These are phyloP conservation scores for Botia kubotai DNA, from an alignment of 2,797 vertebrate genomes.

Conservation along the genomic window DNA sequence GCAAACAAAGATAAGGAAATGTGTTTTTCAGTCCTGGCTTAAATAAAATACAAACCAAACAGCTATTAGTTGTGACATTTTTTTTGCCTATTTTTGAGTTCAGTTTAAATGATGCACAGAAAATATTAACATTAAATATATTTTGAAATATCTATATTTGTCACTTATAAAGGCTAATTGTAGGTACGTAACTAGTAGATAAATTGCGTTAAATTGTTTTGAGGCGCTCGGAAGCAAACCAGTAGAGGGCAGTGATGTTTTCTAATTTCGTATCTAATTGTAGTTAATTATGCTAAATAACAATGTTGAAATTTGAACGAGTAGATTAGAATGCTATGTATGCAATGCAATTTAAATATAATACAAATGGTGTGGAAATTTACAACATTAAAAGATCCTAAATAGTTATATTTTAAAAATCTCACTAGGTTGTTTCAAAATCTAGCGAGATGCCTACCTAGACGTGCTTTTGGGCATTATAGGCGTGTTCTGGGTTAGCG, in stretches of 20 bases:
- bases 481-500: not conserved
- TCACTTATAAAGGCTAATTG: too few species aligned
- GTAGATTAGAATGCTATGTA: too few species aligned
- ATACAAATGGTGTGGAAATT: too few species aligned
- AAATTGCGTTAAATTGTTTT: not conserved
- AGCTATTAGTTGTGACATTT: not conserved
- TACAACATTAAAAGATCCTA: too few species aligned
- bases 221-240: constrained; percentile 5
- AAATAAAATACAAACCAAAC: constrained; percentile 93
- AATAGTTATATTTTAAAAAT: too few species aligned
- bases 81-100: not conserved
- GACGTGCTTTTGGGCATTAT: not conserved
- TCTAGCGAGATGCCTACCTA: not conserved
- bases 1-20: constrained; percentile 85
- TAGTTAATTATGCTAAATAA: not conserved
- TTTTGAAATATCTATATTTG: not conserved
- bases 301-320: not conserved
- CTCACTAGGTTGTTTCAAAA: too few species aligned
- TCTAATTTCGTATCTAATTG: not conserved
- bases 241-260: constrained; percentile 29
- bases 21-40: constrained; percentile 88
- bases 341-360: too few species aligned
- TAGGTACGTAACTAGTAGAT: too few species aligned
- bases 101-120: not conserved
- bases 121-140: not conserved